Conservation (phyloP, 2,113 vertebrate genomes). For the Delphinapterus leucas region DNA sequence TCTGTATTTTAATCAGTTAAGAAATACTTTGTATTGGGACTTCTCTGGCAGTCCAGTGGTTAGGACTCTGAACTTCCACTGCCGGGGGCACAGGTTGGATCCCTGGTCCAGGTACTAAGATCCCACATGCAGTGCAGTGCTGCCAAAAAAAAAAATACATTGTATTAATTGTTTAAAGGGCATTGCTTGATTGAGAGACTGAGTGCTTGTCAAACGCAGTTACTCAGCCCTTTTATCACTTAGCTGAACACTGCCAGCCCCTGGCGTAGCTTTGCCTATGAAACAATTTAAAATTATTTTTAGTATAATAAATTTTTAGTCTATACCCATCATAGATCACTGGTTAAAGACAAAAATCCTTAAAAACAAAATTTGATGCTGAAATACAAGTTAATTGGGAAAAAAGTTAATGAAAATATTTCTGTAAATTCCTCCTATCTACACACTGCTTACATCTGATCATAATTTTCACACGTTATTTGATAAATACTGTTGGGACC, state of each 20-base stretch:
- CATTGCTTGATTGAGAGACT: neutral
- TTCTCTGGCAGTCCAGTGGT: neutral
- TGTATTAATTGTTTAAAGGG: neutral
- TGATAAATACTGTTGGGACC: neutral
- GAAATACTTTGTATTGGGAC: neutral
- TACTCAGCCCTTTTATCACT: neutral
- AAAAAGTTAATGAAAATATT: neutral
- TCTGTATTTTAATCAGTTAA: neutral
- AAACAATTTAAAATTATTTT: conserved; percentile 20
- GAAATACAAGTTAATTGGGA: conserved; percentile 8
- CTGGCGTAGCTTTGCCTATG: neutral
- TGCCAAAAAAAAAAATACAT: neutral
- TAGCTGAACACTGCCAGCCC: neutral
- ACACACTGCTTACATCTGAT: neutral
- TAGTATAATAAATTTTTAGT: neutral
- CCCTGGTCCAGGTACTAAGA: neutral
- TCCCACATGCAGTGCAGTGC: fast-evolving
- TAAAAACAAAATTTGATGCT: neutral
- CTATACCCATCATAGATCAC: neutral
- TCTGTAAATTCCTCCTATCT: neutral
- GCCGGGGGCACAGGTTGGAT: neutral
- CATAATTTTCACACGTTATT: neutral
- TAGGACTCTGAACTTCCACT: neutral
- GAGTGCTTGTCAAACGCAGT: neutral
- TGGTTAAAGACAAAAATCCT: conserved; percentile 3